Evolutionary conservation across 2,888 invertebrate genomes (phyloP), one percentile per base, ranked within the genome.

Genomic region (Apamea crenata): DNA sequence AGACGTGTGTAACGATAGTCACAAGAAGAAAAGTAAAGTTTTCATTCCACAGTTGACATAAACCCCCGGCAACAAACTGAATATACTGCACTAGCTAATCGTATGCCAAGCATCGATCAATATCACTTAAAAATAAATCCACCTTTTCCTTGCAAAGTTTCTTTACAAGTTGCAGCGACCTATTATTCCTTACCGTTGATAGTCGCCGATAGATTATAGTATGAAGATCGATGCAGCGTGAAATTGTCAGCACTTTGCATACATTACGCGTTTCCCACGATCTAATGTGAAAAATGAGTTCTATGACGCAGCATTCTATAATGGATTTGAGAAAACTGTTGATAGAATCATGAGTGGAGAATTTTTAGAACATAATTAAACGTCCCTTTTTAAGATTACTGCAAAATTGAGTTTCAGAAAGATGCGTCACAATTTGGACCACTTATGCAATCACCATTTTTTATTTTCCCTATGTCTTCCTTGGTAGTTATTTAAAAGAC

Each of bases 171-270:
- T 73, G 74, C 67, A 71, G 56, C 47, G 77, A 80, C 80, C 82
- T 79, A 87, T 87, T 88, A 88, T 87, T 84, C 81, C 69, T 74
- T 82, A 40, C 74, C 80, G 78, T 78, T 86, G 79, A 82, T 85
- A 85, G 78, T 78, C 69, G n/a, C 69, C 83, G 71, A 83, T 81
- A 80, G 78, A 88, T 88, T 84, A 84, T 81, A 78, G 75, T 78
- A 78, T 71, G 67, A 84, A 84, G 70, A 87, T 84, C 85, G 90
- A 88, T 88, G 82, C 84, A 83, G 74, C 82, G 81, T 85, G 70
- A 88, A 89, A 90, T 90, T 84, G 82, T 84, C 79, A 80, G 77
- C 77, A 88, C 84, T 90, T 88, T 88, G 84, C 90, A 90, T 88
- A 86, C 80, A 90, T 86, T 88, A 88, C 90, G 70, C 74, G 80